Base-by-base conservation (phyloP, 2,113 vertebrate genomes). In the Conger conger region DNA sequence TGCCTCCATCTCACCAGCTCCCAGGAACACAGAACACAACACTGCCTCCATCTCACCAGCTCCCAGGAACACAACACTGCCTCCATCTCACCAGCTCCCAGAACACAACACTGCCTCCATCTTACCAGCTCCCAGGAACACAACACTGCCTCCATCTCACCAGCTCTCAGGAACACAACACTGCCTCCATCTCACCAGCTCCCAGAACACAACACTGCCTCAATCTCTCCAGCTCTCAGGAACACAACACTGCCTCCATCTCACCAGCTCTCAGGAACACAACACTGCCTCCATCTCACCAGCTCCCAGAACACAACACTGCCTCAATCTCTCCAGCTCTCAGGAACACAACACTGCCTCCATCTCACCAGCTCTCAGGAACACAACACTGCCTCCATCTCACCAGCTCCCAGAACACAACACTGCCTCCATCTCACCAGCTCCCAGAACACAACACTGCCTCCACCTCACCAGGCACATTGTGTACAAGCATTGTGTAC, bases 301-400 rank as follows among this genome's bases (percentile, higher is more conserved):
- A n/a, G 89, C 90, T 90, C 89, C 85, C 81, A 13, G 0, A 20
- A 90, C 90, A 93, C 92, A 93, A 93, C 89, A 91, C 87, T 82
- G 86, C 86, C 90, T 93, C 91, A 92, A 90, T 93, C 90, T 78
- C 9, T n/a, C n/a, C n/a, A 84, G 89, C 90, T 90, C 89, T 86
- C 81, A 13, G 0, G 45, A 20, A 90, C 90, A 93, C 92, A 93
- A 93, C 89, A 91, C 87, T 82, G 86, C 86, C 90, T 93, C 91
- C 92, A 90, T 93, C 90, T 78, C 9, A 84, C n/a, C n/a, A n/a
- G 89, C 90, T 90, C 89, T 86, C 81, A 13, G 0, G 45, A 20
- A 90, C 90, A 93, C 92, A 93, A 93, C 89, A 91, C 87, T 82
- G 86, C 86, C 90, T 93, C 91, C 92, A 90, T 93, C 90, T 78